phyloP scores from a whole-genome alignment of 2,113 vertebrate genomes.

The Rhea americana region DNA sequence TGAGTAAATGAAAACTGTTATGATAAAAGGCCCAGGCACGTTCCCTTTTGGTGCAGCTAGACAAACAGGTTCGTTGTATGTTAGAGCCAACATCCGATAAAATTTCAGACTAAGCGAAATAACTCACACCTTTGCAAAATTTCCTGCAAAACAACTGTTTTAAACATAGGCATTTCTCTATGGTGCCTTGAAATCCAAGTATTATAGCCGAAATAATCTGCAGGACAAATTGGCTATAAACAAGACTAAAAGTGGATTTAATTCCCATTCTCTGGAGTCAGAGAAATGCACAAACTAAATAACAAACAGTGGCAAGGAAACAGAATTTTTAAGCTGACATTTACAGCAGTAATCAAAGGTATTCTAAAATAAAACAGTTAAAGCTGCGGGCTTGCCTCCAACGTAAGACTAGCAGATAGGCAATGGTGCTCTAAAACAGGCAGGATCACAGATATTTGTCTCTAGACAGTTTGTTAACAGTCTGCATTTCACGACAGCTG shows the following conservation, averaged over 20 bases:
- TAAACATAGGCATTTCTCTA: neutral
- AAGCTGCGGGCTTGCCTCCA: neutral
- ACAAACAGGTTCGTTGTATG: neutral
- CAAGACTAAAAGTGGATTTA: neutral
- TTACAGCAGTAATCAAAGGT: neutral
- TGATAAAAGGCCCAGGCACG: neutral
- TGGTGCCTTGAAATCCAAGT: neutral
- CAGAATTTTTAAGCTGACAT: neutral
- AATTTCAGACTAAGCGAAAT: neutral
- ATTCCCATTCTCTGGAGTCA: conserved; percentile 26
- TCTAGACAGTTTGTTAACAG: neutral
- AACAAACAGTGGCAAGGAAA: neutral
- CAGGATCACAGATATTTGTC: neutral
- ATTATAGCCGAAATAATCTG: neutral
- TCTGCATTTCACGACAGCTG: neutral
- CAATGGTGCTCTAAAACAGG: neutral
- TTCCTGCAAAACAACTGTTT: neutral
- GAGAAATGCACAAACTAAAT: neutral
- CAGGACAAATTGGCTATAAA: conserved; percentile 23
- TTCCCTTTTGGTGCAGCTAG: neutral
- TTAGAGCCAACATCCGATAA: neutral
- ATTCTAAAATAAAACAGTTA: neutral
- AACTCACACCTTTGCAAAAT: conserved; percentile 14
- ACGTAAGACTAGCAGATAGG: fast-evolving
- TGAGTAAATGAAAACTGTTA: neutral